A percentile compares a stretch with the other conserved stretches of the same genome.
phyloP scores from a whole-genome alignment of 2,888 invertebrate genomes.

The Stenodera caucasica region DNA sequence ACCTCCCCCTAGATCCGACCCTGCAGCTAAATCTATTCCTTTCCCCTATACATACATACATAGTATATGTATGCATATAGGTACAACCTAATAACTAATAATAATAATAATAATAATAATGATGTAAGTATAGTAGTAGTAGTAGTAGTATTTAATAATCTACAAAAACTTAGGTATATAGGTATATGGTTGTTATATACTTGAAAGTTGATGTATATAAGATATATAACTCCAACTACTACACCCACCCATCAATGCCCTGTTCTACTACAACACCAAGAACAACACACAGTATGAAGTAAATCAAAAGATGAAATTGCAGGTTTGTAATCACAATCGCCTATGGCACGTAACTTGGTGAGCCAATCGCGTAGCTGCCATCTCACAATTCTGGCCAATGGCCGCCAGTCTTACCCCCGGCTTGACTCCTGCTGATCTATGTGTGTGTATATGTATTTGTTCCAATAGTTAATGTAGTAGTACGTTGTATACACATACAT shows the following conservation, averaged over 20 bases:
- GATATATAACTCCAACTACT: too few species aligned
- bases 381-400: slow-evolving; percentile 53
- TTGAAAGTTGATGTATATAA: neutral
- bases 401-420: slow-evolving; percentile 55
- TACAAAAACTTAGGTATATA: slow-evolving; percentile 32
- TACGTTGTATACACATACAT: neutral
- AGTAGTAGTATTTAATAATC: too few species aligned
- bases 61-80: too few species aligned
- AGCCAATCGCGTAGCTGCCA: slow-evolving; percentile 53
- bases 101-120: neutral
- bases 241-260: slow-evolving; percentile 42
- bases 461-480: neutral
- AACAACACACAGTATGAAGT: slow-evolving; percentile 44
- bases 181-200: neutral
- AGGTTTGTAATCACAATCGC: slow-evolving; percentile 52
- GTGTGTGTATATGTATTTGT: slow-evolving; percentile 4
- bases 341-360: slow-evolving; percentile 53
- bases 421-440: slow-evolving; percentile 38
- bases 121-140: too few species aligned
- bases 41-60: too few species aligned
- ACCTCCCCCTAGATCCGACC: slow-evolving; percentile 42
- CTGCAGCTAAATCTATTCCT: slow-evolving; percentile 40
- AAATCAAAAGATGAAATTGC: slow-evolving; percentile 55
- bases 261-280: neutral
- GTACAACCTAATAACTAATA: slow-evolving; percentile 10